phyloP scores from a whole-genome alignment of 1,140 invertebrate genomes.

The Solenopsis invicta region DNA sequence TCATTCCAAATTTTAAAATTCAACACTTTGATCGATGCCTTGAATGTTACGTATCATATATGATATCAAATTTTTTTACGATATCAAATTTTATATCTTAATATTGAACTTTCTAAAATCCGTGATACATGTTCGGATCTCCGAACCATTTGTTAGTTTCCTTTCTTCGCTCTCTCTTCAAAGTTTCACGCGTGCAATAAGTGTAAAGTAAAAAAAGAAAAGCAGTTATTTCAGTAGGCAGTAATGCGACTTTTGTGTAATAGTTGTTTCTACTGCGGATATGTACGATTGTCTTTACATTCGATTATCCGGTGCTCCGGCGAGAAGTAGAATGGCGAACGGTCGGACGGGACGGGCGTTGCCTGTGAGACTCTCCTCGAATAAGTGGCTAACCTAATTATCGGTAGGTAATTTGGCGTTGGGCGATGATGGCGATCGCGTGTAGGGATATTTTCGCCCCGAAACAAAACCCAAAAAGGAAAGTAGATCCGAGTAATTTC shows the following conservation, averaged over 20 bases:
- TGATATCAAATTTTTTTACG: too few species aligned
- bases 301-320: slow-evolving; percentile 18
- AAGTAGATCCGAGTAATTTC: slow-evolving; percentile 77
- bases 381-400: slow-evolving; percentile 65
- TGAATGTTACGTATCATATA: too few species aligned
- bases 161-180: background rate
- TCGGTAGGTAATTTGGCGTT: slow-evolving; percentile 53
- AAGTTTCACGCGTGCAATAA: background rate
- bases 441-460: slow-evolving; percentile 75
- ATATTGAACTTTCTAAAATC: too few species aligned
- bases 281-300: slow-evolving; percentile 19
- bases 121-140: too few species aligned
- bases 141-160: background rate
- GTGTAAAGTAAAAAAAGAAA: background rate
- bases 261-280: background rate
- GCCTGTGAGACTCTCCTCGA: slow-evolving; percentile 47
- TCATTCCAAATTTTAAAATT: too few species aligned
- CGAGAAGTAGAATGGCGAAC: slow-evolving; percentile 48
- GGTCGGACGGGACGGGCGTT: slow-evolving; percentile 33
- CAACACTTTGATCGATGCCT: too few species aligned
- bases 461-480: slow-evolving; percentile 74
- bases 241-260: slow-evolving; percentile 1
- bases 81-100: too few species aligned
- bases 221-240: background rate
- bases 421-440: slow-evolving; percentile 74